Percentiles rank a stretch among this genome's conserved stretches.
Conservation (phyloP, 2,113 vertebrate genomes). For the Mixornis gularis region DNA sequence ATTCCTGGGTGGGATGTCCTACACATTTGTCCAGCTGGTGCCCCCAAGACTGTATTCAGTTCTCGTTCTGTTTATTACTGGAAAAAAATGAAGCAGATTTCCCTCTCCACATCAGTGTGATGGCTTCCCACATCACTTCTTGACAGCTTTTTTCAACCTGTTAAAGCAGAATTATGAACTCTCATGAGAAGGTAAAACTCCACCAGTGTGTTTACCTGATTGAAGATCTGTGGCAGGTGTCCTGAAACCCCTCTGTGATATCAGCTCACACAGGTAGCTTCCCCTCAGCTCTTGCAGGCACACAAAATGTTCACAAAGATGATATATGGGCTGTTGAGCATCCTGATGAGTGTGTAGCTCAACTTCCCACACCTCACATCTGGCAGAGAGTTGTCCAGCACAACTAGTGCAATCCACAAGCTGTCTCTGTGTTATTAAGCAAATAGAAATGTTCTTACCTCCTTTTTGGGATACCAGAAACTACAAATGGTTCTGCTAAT, state of each 20-base stretch:
- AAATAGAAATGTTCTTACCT: not conserved
- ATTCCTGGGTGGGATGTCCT: not conserved
- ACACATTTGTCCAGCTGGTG: not conserved
- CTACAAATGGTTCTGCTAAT: not conserved
- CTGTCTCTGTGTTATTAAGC: not conserved
- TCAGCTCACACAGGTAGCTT: not conserved
- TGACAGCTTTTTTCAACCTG: not conserved
- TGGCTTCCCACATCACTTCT: accelerated
- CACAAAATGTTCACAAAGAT: not conserved
- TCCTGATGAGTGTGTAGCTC: not conserved
- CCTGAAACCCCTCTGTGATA: not conserved
- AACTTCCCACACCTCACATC: not conserved
- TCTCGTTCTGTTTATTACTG: not conserved
- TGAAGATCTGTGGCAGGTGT: not conserved
- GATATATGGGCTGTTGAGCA: not conserved
- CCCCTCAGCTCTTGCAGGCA: not conserved
- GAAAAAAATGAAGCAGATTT: not conserved
- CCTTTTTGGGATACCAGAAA: not conserved
- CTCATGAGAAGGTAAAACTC: not conserved
- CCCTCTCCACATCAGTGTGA: not conserved
- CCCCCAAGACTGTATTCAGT: not conserved
- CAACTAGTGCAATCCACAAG: not conserved
- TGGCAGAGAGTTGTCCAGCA: not conserved
- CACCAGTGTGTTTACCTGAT: not conserved
- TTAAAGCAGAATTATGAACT: not conserved